Conservation (phyloP, 2,113 vertebrate genomes). For the Zosterops hypoxanthus region DNA sequence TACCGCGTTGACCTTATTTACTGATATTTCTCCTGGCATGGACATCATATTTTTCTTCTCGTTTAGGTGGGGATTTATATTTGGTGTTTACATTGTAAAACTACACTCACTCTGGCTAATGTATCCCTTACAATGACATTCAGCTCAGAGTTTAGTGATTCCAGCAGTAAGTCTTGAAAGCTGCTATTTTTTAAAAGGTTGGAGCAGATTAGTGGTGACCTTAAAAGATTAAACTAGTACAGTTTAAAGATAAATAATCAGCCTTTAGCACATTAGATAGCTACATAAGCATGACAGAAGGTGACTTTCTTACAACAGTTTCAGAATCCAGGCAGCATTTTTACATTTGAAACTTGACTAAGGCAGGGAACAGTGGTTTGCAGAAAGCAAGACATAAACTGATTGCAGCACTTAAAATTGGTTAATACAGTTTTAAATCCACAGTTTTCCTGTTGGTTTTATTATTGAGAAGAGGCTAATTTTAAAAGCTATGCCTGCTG, state of each 20-base stretch:
- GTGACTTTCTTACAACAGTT: slow-evolving; percentile 69
- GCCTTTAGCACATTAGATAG: slow-evolving; percentile 69
- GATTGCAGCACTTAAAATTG: slow-evolving; percentile 66
- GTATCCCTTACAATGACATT: slow-evolving; percentile 55
- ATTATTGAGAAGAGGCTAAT: slow-evolving; percentile 68
- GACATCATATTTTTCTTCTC: slow-evolving; percentile 46
- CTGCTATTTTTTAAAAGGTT: slow-evolving; percentile 68
- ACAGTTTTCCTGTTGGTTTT: slow-evolving; percentile 71
- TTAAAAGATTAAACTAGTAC: slow-evolving; percentile 67
- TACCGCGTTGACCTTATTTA: neutral
- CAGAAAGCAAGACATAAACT: slow-evolving; percentile 51
- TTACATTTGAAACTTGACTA: slow-evolving; percentile 61
- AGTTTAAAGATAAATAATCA: slow-evolving; percentile 73
- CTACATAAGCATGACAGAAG: slow-evolving; percentile 71
- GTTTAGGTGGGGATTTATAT: slow-evolving; percentile 61
- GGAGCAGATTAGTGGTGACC: slow-evolving; percentile 69
- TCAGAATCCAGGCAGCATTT: slow-evolving; percentile 57
- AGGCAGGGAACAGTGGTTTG: slow-evolving; percentile 33
- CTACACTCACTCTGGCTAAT: slow-evolving; percentile 45
- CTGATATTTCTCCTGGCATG: slow-evolving; percentile 35
- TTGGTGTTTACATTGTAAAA: slow-evolving; percentile 62
- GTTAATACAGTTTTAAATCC: slow-evolving; percentile 67
- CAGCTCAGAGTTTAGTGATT: slow-evolving; percentile 57
- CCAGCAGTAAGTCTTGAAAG: slow-evolving; percentile 65
- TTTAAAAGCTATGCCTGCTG: slow-evolving; percentile 68